A percentile compares a stretch with the other conserved stretches of the same genome.
These are phyloP conservation scores for Helicoverpa assulta DNA, from an alignment of 2,888 invertebrate genomes.

Conservation along the genomic window DNA sequence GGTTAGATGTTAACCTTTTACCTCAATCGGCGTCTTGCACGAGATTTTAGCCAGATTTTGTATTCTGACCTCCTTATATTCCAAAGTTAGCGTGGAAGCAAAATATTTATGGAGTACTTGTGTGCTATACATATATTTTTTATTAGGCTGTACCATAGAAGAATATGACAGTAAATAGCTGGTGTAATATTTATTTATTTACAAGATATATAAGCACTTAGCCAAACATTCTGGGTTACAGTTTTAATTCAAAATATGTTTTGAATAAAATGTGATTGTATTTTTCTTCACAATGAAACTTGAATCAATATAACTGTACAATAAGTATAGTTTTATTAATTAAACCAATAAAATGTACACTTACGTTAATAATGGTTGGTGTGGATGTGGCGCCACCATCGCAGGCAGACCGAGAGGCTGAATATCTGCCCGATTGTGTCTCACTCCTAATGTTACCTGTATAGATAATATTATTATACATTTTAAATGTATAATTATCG, in stretches of 20 bases:
- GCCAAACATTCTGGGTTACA: too few species aligned
- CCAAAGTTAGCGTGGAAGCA: constrained; percentile 41
- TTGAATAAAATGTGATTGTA: too few species aligned
- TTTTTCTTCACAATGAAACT: too few species aligned
- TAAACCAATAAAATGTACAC: constrained; percentile 41
- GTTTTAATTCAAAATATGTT: too few species aligned
- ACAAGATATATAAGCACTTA: too few species aligned
- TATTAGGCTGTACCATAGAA: too few species aligned
- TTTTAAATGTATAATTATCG: too few species aligned
- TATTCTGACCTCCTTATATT: constrained; percentile 33
- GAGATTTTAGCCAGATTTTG: constrained; percentile 46
- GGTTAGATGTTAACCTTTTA: constrained; percentile 13
- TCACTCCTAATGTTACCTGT: constrained; percentile 86
- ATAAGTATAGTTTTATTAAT: too few species aligned
- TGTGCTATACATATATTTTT: too few species aligned
- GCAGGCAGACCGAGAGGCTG: constrained; percentile 79
- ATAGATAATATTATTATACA: neutral
- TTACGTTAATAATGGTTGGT: constrained; percentile 79
- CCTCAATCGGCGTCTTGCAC: constrained; percentile 51
- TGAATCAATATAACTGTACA: too few species aligned
- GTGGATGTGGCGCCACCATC: constrained; percentile 71
- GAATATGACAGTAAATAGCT: too few species aligned
- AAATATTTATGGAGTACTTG: neutral
- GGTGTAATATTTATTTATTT: too few species aligned
- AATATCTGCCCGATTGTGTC: constrained; percentile 86